Evolutionary conservation across 2,888 invertebrate species (phyloP), one percentile per base, ranked within the genome.

Genomic region (Neocrepidodera transversa): DNA sequence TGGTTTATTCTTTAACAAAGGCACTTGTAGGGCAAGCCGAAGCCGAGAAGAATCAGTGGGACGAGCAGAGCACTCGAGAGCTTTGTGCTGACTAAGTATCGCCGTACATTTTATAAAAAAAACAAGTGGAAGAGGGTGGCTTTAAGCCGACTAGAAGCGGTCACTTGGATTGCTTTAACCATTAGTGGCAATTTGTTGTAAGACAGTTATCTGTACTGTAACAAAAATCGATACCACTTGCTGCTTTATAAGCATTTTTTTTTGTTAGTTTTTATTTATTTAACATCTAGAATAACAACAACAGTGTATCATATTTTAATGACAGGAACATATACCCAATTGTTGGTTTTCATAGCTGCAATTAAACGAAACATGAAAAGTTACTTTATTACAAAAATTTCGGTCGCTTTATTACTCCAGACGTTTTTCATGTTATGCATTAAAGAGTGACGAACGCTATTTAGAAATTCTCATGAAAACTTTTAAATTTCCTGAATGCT

Each of bases 111-210:
- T 64, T 10, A 7, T 6, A 10, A 38, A n/a, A 17, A 38, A 38
- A 38, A 38, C 38, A 38, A 35, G 13, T 14, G 13, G 35, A 35
- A 7, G 7, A 38, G 14, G 38, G 17, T 8, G 6, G 17, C 2
- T 38, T 38, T 4, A 38, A 38, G 38, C 10, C 32, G 11, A 13
- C 32, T 5, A 13, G 3, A 18, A 62, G 58, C 58, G 63, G 63
- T 65, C 65, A 67, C 62, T 66, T 53, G 57, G 52, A 45, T 61
- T 60, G 56, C 60, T 23, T 4, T 60, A 58, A 68, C 69, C 67
- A 69, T 69, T 69, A 69, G 69, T 64, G 64, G 66, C 69, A 67
- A 69, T 69, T 69, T 69, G 69, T 69, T 69, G 64, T 59, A 60
- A 63, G 62, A 57, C 52, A 56, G 58, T 57, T 55, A 51, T 57